Evolutionary conservation across 1,140 invertebrate genomes (phyloP), one percentile per base, ranked within the genome.

Genomic region (Drosophila albomicans): DNA sequence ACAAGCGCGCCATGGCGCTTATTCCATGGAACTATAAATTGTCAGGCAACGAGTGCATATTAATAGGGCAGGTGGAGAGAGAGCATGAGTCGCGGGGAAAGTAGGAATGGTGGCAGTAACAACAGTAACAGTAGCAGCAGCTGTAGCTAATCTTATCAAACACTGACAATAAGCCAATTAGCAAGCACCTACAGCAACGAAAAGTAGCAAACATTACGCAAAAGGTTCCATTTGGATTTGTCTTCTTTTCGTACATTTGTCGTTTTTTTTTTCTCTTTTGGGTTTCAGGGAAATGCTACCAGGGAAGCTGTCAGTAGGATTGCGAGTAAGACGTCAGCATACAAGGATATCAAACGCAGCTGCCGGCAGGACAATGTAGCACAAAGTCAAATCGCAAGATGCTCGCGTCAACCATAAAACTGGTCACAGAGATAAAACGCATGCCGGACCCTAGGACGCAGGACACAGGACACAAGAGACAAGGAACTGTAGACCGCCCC

Each of bases 141-240:
- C 77, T 84, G 81, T 74, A 56, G 45, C 35, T 75, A 89, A 89
- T 79, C 85, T 89, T 89, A 89, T 89, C 85, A 79, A 88, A 82
- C 80, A 82, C 82, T 88, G 84, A 88, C 84, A 88, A 88, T 88
- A 88, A 88, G 68, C 85, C 85, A 89, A 89, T 89, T 89, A 89
- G 85, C 78, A 89, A 89, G 85, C 85, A 89, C 85, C 85, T 89
- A 84, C 78, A 81, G 81, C 61, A 79, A 63, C 51, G 59, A 49
- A 61, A 70, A 43, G 49, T 56, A 62, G 66, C 70, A 82, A 88
- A 73, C 80, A 87, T 89, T 89, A 75, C 85, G 86, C 81, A 88
- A 81, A 75, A 82, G 66, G 71, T 54, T 62, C 25, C 8, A 75
- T 54, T 52, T 20, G 41, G 46, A 54, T 41, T 52, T 73, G 48